These are phyloP conservation scores for Heptranchias perlo DNA, from an alignment of 2,113 vertebrate genomes.

Conservation along the genomic window DNA sequence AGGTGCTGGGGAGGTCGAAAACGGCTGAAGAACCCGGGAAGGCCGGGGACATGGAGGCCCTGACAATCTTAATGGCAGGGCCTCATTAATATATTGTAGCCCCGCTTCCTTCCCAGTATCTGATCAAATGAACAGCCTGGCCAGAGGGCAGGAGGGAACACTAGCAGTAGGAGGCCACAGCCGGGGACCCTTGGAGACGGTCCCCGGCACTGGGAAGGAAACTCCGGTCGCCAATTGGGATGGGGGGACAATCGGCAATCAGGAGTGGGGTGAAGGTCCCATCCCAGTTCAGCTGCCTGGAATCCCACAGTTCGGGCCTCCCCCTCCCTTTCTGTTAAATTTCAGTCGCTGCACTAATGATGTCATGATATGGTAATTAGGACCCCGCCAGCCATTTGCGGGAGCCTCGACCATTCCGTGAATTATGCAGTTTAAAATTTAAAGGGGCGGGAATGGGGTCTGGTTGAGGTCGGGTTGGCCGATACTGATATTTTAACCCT, in stretches of 20 bases:
- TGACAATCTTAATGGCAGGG: not conserved
- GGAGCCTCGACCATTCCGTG: not conserved
- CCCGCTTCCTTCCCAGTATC: not conserved
- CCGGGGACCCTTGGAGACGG: too few relatives aligned
- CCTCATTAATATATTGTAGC: not conserved
- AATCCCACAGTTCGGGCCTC: not conserved
- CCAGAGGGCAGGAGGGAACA: too few relatives aligned
- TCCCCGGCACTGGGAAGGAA: not conserved
- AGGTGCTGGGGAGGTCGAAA: not conserved
- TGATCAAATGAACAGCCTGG: not conserved
- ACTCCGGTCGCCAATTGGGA: not conserved
- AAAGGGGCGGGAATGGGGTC: not conserved
- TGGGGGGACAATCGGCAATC: not conserved
- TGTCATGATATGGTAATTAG: not conserved
- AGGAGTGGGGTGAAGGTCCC: not conserved
- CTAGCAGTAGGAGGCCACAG: too few relatives aligned
- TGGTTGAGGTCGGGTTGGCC: not conserved
- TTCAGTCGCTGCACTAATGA: not conserved
- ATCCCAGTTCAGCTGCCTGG: not conserved
- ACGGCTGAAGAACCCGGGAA: not conserved
- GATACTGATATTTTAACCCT: not conserved
- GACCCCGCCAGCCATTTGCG: too few relatives aligned
- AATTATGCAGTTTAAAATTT: not conserved
- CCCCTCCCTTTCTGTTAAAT: not conserved
- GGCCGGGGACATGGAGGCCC: not conserved